Evolutionary conservation across 2,797 vertebrate species (phyloP), one percentile per base, ranked within the genome.

Genomic region (Poeciliopsis presidionis): DNA sequence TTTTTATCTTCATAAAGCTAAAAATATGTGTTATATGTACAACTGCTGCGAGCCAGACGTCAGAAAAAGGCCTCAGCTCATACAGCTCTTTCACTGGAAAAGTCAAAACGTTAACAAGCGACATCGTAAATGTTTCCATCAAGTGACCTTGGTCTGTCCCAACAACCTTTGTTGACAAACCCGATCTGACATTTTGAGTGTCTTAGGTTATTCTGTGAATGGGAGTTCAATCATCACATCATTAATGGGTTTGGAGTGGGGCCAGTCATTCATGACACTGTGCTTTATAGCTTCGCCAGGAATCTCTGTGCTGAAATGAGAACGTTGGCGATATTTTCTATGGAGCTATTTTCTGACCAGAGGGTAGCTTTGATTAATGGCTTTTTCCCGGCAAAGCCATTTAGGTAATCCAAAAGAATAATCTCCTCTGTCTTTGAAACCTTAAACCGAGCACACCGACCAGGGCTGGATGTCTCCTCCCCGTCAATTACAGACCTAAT

Each of bases 281-380:
- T 96, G 96, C 96, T 99, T 98, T 97, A 97, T 96, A 95, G 95
- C 96, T 95, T 92, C 88, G 94, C 95, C 96, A 96, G 96, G 97
- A 96, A 97, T 96, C 96, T 96, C 93, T 79, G 93, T 90, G 1
- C 86, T 95, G 96, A 97, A 97, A 96, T 96, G 96, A 97, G 96
- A 97, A 97, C 96, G 96, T 96, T 95, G 95, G 94, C 96, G 96
- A 97, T 97, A 97, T 97, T 97, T 97, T 97, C 96, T 96, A 94
- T 94, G 94, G 94, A 96, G 96, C 96, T 95, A 96, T 96, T 96
- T 96, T 94, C 94, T 97, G 96, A 96, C 97, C 96, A 95, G 94
- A 90, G 96, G 95, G 95, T 93, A 91, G 90, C 3, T 18, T 93
- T 97, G 97, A 99, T 98, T 96, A 97, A 98, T 98, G 96, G 95